A percentile compares a stretch with the other conserved stretches of the same genome.
These are phyloP conservation scores for Lepidurus couesii DNA, from an alignment of 1,140 invertebrate species.

Conservation along the genomic window DNA sequence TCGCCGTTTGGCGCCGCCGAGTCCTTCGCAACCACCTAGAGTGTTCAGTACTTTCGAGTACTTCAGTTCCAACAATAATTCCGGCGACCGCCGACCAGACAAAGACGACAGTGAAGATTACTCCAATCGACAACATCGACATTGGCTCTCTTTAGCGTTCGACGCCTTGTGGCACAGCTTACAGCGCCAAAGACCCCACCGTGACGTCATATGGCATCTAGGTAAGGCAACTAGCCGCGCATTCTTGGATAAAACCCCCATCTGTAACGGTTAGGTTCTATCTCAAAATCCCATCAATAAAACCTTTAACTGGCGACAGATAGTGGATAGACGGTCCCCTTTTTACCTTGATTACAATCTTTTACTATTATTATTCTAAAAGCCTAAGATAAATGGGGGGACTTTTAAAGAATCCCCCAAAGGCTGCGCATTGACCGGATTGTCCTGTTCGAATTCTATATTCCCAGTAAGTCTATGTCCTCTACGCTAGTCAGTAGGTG, in stretches of 20 bases:
- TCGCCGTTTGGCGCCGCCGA: not conserved
- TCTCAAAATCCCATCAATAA: not conserved
- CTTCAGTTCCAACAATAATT: not conserved
- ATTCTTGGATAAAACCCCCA: not conserved
- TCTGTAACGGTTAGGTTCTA: not conserved
- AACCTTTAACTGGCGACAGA: not conserved
- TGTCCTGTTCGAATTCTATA: not conserved
- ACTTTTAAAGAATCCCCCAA: not conserved
- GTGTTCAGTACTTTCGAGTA: not conserved
- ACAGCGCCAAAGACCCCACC: slow-evolving; percentile 28
- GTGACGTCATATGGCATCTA: slow-evolving; percentile 34
- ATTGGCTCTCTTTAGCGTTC: slow-evolving; percentile 8
- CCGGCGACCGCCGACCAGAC: not conserved
- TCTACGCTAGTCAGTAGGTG: not conserved
- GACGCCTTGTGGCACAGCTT: slow-evolving; percentile 28
- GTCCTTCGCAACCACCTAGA: not conserved
- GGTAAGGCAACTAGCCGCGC: slow-evolving; percentile 24
- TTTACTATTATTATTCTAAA: not conserved
- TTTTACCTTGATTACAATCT: slow-evolving; percentile 19
- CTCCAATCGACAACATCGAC: not conserved
- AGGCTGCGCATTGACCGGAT: not conserved
- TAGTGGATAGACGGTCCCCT: not conserved
- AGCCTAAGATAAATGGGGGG: not conserved
- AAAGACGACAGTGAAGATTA: not conserved
- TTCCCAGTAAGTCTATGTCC: not conserved